These are phyloP conservation scores for Scotopteryx bipunctaria DNA, from an alignment of 2,888 invertebrate genomes.

Conservation along the genomic window DNA sequence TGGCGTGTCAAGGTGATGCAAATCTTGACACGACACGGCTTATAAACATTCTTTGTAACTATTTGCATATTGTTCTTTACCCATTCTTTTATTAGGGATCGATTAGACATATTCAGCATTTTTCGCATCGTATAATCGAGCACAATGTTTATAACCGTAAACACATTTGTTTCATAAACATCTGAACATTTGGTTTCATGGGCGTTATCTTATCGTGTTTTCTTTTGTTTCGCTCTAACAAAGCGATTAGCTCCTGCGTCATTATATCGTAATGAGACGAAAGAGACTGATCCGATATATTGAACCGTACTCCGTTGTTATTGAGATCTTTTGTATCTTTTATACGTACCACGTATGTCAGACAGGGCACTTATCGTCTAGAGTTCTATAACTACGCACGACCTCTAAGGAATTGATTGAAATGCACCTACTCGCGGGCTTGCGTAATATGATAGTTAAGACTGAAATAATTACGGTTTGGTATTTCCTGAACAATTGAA, in stretches of 20 bases:
- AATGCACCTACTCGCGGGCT: conserved; percentile 19
- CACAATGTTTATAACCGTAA: conserved; percentile 17
- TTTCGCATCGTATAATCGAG: too few species aligned
- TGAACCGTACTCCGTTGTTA: conserved; percentile 35
- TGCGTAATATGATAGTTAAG: conserved; percentile 17
- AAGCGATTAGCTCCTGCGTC: conserved; percentile 42
- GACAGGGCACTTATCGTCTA: conserved; percentile 7
- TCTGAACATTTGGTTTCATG: conserved; percentile 49
- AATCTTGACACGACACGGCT: too few species aligned
- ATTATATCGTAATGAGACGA: conserved; percentile 30
- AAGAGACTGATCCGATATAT: conserved; percentile 25
- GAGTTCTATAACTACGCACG: conserved; percentile 28
- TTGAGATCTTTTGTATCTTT: conserved; percentile 1
- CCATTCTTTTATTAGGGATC: too few species aligned
- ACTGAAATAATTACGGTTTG: background rate
- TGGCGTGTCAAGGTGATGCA: conserved; percentile 37
- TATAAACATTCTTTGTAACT: background rate
- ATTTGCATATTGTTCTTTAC: background rate
- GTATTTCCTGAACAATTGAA: background rate
- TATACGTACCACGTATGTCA: background rate
- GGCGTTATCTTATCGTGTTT: conserved; percentile 50
- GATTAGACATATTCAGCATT: background rate
- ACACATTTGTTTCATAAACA: conserved; percentile 34
- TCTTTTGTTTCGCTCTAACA: conserved; percentile 52
- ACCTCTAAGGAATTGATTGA: conserved; percentile 26